phyloP scores from a whole-genome alignment of 2,113 vertebrate species.

The Eulacestoma nigropectus region DNA sequence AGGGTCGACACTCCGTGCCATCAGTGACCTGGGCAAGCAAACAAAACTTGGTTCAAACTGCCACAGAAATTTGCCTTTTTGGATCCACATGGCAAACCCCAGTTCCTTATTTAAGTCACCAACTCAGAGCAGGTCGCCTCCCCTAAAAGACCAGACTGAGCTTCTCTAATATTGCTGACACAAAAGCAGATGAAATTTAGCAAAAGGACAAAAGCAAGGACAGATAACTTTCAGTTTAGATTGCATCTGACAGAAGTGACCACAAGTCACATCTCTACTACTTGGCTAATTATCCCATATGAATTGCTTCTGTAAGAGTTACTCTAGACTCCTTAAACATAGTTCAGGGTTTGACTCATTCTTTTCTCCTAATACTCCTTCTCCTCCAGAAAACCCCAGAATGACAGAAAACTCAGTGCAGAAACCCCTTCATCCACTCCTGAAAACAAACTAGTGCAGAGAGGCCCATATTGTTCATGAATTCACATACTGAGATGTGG shows the following conservation, averaged over 20 bases:
- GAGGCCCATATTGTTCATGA: neutral
- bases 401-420: neutral
- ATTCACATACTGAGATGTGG: neutral
- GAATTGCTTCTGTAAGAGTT: neutral
- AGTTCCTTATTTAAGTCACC: neutral
- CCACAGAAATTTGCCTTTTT: neutral
- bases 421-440: neutral
- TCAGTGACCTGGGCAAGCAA: slow-evolving; percentile 82
- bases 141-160: neutral
- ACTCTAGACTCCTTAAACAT: neutral
- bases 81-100: neutral
- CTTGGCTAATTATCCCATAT: neutral
- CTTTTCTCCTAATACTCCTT: neutral
- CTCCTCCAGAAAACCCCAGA: neutral
- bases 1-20: slow-evolving; percentile 91
- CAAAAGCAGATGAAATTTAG: neutral
- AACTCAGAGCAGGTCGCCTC: neutral
- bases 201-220: neutral
- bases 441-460: neutral
- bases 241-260: neutral
- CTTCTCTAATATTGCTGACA: neutral
- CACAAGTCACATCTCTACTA: neutral
- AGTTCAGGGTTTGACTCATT: neutral
- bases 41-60: neutral
- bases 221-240: neutral